phyloP scores from a whole-genome alignment of 2,888 invertebrate species.

The Pollenia griseotomentosa region DNA sequence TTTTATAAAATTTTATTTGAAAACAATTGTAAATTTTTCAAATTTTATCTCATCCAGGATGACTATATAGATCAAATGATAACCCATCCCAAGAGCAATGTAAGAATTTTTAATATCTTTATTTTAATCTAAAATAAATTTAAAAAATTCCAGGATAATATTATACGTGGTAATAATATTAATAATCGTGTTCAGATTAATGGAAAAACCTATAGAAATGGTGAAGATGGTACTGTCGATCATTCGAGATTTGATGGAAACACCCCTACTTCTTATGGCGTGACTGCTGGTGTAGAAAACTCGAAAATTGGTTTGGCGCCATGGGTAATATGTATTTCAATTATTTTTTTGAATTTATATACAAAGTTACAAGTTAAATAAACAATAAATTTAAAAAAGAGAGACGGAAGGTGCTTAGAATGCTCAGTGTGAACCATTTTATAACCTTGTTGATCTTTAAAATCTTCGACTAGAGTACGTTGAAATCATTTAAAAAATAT shows the following conservation, averaged over 20 bases:
- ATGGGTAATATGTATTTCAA: neutral
- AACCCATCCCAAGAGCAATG: neutral
- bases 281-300: neutral
- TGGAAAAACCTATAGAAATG: constrained; percentile 8
- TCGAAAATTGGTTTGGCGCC: neutral
- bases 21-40: neutral
- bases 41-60: neutral
- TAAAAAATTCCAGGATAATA: constrained; percentile 11
- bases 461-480: no score
- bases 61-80: neutral
- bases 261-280: no score
- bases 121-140: neutral
- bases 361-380: neutral
- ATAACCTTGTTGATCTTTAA: no score
- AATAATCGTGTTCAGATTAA: constrained; percentile 12
- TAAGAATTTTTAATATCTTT: neutral
- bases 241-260: no score
- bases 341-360: constrained; percentile 1
- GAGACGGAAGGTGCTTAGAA: no score
- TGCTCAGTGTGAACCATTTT: no score
- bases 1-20: neutral
- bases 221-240: neutral
- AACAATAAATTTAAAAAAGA: neutral
- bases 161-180: constrained; percentile 23
- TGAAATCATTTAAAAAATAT: no score